These are phyloP conservation scores for Hyperoplus immaculatus DNA, from an alignment of 2,797 vertebrate genomes.

Conservation along the genomic window DNA sequence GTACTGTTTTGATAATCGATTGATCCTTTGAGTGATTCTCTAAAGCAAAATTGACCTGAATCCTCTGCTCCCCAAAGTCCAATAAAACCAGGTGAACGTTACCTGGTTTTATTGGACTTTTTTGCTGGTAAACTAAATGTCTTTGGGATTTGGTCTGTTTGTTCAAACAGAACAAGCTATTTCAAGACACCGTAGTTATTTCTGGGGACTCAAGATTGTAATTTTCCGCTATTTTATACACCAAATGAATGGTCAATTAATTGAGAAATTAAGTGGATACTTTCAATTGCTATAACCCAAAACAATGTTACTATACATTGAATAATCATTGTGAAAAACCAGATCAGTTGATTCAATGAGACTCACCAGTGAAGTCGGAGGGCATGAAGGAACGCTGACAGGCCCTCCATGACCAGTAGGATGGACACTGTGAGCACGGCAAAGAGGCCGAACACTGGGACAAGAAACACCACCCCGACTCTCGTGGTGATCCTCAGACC, in stretches of 20 bases:
- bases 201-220: background rate
- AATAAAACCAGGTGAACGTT: background rate
- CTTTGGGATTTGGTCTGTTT: background rate
- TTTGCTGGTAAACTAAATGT: background rate
- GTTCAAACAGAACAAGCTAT: background rate
- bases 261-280: background rate
- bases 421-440: slow-evolving; percentile 92
- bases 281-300: background rate
- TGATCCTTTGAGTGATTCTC: background rate
- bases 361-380: slow-evolving; percentile 96
- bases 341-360: background rate
- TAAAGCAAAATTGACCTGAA: background rate
- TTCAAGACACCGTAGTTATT: background rate
- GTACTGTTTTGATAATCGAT: background rate
- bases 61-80: background rate
- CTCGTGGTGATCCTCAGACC: slow-evolving; percentile 88
- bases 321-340: background rate
- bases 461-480: slow-evolving; percentile 87
- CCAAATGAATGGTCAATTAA: background rate
- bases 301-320: background rate
- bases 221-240: background rate
- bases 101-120: background rate
- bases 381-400: slow-evolving; percentile 97
- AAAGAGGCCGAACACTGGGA: slow-evolving; percentile 90
- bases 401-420: slow-evolving; percentile 96